Evolutionary conservation across 2,888 invertebrate genomes (phyloP), one percentile per base, ranked within the genome.

Genomic region (Hirtodrosophila trivittata): DNA sequence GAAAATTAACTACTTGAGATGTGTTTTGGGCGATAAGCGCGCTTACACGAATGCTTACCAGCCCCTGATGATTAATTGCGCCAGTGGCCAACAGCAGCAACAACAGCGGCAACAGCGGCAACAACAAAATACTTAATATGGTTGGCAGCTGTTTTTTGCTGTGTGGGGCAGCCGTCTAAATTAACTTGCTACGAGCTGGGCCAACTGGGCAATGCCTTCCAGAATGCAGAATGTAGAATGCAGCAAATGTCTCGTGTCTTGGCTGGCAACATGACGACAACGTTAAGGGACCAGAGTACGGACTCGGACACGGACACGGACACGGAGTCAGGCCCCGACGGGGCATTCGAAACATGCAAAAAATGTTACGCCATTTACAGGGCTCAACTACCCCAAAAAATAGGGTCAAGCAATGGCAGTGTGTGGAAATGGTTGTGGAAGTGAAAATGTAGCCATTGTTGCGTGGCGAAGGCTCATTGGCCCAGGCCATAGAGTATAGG

Each of bases 331-430:
- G 9, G 28, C 21, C 28, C 28, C 49, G 59, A 62, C 52, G 63
- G 26, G 51, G 64, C 57, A 64, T 73, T 59, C 60, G 60, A 66
- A 57, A 67, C 80, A 83, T 80, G 73, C 80, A 82, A 85, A 80
- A 82, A 82, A 85, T 85, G 73, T 85, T 85, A 81, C 80, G 84
- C 84, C 82, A 80, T 80, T 80, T 84, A 80, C 73, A 65, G 56
- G 66, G 58, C 66, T 58, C 58, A 73, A 71, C 78, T 69, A 80
- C 77, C 77, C 82, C 75, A 70, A 80, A 62, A 68, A 74, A 56
- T 50, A 60, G 60, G 38, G 62, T 25, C 13, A 32, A n/a, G 33
- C 57, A 42, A 46, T 43, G 1, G 10, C 33, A 43, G 54, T 9
- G 12, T 32, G 1, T n/a, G 41, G 4, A 0, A 10, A 0, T 1